Percentiles rank a stretch among this genome's conserved stretches.
These are phyloP conservation scores for Tenrec ecaudatus DNA, from an alignment of 2,113 vertebrate species.

Conservation along the genomic window DNA sequence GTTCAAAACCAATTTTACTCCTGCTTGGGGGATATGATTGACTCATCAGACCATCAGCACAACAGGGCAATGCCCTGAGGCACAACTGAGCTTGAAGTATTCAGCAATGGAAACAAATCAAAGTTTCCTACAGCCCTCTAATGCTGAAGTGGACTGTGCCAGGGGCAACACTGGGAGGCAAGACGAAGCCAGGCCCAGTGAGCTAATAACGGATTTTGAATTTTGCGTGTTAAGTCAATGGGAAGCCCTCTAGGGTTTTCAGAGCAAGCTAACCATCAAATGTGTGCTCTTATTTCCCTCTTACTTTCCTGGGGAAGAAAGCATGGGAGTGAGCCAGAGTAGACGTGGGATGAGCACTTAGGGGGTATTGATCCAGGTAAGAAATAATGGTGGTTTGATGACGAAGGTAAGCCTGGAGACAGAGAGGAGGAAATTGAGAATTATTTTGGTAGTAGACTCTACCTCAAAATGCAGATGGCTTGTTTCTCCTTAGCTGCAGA, in stretches of 20 bases:
- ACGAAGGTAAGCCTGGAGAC: background rate
- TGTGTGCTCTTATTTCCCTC: background rate
- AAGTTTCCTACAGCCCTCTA: background rate
- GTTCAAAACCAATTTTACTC: background rate
- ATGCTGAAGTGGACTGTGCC: background rate
- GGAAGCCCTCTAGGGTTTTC: background rate
- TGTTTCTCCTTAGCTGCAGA: background rate
- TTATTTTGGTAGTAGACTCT: background rate
- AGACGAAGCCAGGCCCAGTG: background rate
- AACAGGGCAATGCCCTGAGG: background rate
- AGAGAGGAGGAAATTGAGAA: background rate
- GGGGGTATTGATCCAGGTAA: background rate
- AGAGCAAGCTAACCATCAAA: background rate
- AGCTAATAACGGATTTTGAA: background rate
- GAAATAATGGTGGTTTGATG: background rate
- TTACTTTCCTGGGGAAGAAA: background rate
- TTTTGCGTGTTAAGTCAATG: background rate
- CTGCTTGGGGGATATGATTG: background rate
- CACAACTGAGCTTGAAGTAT: background rate
- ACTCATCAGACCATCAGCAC: background rate
- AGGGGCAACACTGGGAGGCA: background rate
- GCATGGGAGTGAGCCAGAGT: rapidly evolving
- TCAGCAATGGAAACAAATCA: background rate
- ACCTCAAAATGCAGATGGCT: background rate
- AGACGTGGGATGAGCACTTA: background rate